Percentiles rank a stretch among this genome's conserved stretches.
These are phyloP conservation scores for Hozukius guyotensis DNA, from an alignment of 2,797 vertebrate species.

Conservation along the genomic window DNA sequence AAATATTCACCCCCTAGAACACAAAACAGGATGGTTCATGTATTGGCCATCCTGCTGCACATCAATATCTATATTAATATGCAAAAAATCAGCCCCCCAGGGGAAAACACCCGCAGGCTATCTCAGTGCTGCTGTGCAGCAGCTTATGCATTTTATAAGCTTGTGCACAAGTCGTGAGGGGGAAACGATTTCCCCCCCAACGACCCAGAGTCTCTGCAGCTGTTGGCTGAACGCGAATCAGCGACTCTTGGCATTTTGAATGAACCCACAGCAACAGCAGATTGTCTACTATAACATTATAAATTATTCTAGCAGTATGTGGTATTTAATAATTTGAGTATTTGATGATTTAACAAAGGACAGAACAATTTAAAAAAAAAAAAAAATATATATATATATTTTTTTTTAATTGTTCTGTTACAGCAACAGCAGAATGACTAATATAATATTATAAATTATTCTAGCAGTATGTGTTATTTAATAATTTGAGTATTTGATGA, in stretches of 20 bases:
- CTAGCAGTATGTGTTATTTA: too few relatives aligned
- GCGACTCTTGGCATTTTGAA: conserved; percentile 38
- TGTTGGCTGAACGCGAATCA: conserved; percentile 54
- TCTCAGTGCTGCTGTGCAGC: conserved; percentile 20
- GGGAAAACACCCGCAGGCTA: too few relatives aligned
- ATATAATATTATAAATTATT: neutral
- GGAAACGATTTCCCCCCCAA: conserved; percentile 39
- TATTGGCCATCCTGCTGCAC: neutral
- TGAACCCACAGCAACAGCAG: conserved; percentile 37
- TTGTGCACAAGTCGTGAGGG: conserved; percentile 20
- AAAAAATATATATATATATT: neutral
- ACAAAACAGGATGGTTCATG: neutral
- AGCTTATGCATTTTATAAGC: conserved; percentile 28
- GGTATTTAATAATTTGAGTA: too few relatives aligned
- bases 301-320: too few relatives aligned
- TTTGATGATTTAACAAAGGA: neutral
- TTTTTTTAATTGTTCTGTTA: too few relatives aligned
- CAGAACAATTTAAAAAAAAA: neutral
- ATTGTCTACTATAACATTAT: neutral
- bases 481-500: neutral
- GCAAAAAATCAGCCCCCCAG: neutral
- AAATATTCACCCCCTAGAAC: neutral
- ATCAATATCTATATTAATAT: conserved; percentile 9
- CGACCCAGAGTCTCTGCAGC: conserved; percentile 52
- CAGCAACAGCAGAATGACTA: neutral